phyloP scores from a whole-genome alignment of 1,140 invertebrate genomes.

The Drosophila pallidifrons region DNA sequence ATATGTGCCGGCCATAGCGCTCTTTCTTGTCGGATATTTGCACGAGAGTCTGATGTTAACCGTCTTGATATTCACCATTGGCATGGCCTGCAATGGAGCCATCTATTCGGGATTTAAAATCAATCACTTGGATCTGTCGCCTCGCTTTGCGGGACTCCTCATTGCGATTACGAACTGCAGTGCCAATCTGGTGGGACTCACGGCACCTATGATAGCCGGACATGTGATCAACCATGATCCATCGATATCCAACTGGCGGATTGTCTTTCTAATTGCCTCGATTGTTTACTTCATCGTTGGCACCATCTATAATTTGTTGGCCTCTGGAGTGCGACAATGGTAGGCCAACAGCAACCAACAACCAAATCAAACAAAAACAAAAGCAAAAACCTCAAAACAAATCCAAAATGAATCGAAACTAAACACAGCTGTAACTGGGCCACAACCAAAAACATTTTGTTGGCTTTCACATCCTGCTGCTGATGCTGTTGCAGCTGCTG shows the following conservation, averaged over 20 bases:
- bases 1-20: constrained; percentile 90
- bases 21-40: constrained; percentile 91
- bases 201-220: constrained; percentile 93
- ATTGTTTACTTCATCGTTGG: constrained; percentile 90
- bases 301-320: constrained; percentile 91
- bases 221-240: constrained; percentile 90
- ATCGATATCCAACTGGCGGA: constrained; percentile 92
- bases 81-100: constrained; percentile 91
- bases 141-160: constrained; percentile 93
- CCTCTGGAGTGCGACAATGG: constrained; percentile 89
- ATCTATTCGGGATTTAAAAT: constrained; percentile 93
- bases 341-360: neutral
- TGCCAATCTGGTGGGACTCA: constrained; percentile 93
- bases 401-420: neutral
- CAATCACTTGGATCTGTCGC: constrained; percentile 96
- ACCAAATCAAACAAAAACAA: neutral
- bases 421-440: neutral
- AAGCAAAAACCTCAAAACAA: no score
- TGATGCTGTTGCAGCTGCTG: neutral
- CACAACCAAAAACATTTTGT: constrained; percentile 10
- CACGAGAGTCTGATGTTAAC: constrained; percentile 90
- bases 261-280: constrained; percentile 92
- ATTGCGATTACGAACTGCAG: constrained; percentile 96
- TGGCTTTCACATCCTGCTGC: neutral
- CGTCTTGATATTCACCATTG: constrained; percentile 89